Conservation (phyloP, 2,888 invertebrate species). For the Caenorhabditis sp. region DNA sequence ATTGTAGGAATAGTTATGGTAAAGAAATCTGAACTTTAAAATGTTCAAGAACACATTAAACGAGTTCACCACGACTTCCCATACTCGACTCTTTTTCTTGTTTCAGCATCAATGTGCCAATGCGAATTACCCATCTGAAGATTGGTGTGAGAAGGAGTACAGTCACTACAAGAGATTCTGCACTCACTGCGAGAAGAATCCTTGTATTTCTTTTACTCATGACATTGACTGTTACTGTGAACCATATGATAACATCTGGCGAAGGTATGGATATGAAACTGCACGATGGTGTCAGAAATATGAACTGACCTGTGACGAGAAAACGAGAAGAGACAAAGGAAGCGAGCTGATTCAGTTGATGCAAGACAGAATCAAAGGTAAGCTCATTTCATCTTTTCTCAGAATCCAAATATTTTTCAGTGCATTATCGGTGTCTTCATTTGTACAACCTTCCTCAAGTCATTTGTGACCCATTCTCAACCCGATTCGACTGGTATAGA, state of each 20-base stretch:
- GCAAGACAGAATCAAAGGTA: conserved; percentile 68
- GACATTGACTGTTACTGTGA: conserved; percentile 74
- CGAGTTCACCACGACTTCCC: not conserved
- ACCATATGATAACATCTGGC: conserved; percentile 64
- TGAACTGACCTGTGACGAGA: conserved; percentile 76
- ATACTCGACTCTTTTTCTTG: not conserved
- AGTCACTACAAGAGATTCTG: conserved; percentile 70
- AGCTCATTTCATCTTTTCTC: no score
- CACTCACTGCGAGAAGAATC: conserved; percentile 58
- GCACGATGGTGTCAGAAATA: conserved; percentile 79
- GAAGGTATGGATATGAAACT: conserved; percentile 69
- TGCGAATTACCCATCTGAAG: conserved; percentile 73
- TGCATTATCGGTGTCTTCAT: conserved; percentile 76
- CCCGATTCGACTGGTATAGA: conserved; percentile 74
- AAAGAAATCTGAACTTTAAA: not conserved
- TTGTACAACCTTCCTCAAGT: conserved; percentile 71
- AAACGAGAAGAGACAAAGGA: conserved; percentile 70
- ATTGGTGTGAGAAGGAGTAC: conserved; percentile 74
- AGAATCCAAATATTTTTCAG: conserved; percentile 4
- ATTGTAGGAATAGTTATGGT: conserved; percentile 5
- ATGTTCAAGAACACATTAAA: no score
- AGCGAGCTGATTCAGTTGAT: conserved; percentile 70
- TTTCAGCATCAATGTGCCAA: conserved; percentile 73
- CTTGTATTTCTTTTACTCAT: conserved; percentile 59
- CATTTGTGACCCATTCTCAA: conserved; percentile 75